Evolutionary conservation across 2,888 invertebrate genomes (phyloP).

Genomic region (Tenodera sinensis): DNA sequence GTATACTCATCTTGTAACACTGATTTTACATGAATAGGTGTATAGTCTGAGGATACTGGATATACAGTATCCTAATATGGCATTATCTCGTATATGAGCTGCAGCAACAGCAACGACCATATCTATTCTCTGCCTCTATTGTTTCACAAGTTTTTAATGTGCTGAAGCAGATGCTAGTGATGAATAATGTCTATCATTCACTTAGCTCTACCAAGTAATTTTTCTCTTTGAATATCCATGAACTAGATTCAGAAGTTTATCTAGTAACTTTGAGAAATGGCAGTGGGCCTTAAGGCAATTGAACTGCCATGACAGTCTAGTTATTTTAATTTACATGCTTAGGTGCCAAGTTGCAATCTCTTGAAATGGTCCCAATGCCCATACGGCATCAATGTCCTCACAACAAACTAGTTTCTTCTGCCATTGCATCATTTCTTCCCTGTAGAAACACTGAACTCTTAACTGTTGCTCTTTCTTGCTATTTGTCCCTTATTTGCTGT

Average conservation of each 20-base stretch:
- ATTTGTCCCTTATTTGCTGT: neutral
- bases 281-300: neutral
- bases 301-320: neutral
- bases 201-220: neutral
- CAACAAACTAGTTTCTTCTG: neutral
- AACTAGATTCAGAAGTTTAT: neutral
- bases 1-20: too few relatives aligned
- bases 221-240: neutral
- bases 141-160: neutral
- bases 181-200: neutral
- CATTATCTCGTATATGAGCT: too few relatives aligned
- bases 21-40: too few relatives aligned
- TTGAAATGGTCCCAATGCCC: neutral
- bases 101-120: too few relatives aligned
- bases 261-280: neutral
- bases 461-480: neutral
- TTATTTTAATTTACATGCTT: neutral
- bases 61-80: too few relatives aligned
- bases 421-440: neutral
- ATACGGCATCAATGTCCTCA: neutral
- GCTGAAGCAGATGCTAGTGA: neutral
- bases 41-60: too few relatives aligned
- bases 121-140: too few relatives aligned
- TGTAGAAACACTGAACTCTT: neutral
- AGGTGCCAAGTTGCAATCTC: neutral